Evolutionary conservation across 1,140 invertebrate genomes (phyloP).

Genomic region (Drosophila oshimai): DNA sequence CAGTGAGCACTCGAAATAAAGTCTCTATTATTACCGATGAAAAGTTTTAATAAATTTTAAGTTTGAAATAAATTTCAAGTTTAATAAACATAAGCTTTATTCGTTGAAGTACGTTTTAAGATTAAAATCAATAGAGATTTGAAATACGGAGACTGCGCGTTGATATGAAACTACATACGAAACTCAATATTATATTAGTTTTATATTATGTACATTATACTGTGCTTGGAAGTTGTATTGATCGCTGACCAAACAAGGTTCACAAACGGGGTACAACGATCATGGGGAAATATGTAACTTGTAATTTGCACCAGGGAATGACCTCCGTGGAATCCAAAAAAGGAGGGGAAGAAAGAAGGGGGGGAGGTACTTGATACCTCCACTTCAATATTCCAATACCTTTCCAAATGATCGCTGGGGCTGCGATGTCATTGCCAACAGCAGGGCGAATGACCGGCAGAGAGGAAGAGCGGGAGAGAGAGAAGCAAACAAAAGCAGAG

Average conservation of each 20-base stretch:
- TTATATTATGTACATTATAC: too few species aligned
- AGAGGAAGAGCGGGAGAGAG: not conserved
- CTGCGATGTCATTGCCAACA: constrained; percentile 22
- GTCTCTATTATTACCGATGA: too few species aligned
- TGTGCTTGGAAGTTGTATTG: not conserved
- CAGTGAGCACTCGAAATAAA: not conserved
- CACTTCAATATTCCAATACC: constrained; percentile 8
- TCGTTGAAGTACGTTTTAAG: too few species aligned
- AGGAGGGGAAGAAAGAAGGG: not conserved
- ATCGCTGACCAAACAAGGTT: not conserved
- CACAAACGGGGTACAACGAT: not conserved
- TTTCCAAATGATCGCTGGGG: constrained; percentile 10
- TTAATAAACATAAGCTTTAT: too few species aligned
- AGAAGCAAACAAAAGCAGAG: not conserved
- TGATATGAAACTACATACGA: too few species aligned
- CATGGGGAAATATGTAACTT: constrained; percentile 7
- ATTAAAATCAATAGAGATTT: too few species aligned
- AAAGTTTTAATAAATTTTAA: too few species aligned
- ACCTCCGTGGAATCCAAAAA: not conserved
- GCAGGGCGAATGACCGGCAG: constrained; percentile 21
- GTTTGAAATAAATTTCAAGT: too few species aligned
- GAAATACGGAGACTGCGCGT: too few species aligned
- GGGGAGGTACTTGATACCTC: not conserved
- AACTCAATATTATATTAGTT: too few species aligned
- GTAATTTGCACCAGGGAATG: constrained; percentile 16